Conservation (phyloP, 1,140 invertebrate genomes). For the Drosophila orosa region DNA sequence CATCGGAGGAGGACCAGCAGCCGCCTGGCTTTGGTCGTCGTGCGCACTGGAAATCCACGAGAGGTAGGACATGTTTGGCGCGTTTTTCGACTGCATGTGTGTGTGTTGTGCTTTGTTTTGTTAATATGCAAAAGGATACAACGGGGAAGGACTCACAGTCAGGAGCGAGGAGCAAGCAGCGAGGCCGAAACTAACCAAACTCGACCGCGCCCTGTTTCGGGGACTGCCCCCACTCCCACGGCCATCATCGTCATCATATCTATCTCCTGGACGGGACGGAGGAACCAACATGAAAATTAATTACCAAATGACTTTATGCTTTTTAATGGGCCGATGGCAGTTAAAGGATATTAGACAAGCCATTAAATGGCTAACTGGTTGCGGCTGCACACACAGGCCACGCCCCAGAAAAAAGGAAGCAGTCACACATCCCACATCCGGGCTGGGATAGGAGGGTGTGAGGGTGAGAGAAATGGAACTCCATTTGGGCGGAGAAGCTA, state of each 20-base stretch:
- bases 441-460: neutral
- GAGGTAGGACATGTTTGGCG: constrained; percentile 84
- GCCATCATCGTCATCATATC: neutral
- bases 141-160: neutral
- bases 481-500: neutral
- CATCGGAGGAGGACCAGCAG: constrained; percentile 16
- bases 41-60: constrained; percentile 79
- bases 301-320: constrained; percentile 83
- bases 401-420: constrained; percentile 23
- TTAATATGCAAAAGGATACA: constrained; percentile 39
- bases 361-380: constrained; percentile 63
- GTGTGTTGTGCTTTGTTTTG: constrained; percentile 32
- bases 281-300: constrained; percentile 76
- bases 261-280: constrained; percentile 9
- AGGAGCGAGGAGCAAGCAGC: neutral
- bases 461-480: neutral
- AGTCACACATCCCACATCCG: neutral
- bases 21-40: constrained; percentile 40
- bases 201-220: constrained; percentile 25
- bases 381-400: constrained; percentile 20
- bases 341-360: constrained; percentile 82
- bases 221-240: neutral
- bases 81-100: constrained; percentile 62
- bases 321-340: constrained; percentile 78
- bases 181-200: constrained; percentile 6